phyloP scores from a whole-genome alignment of 2,888 invertebrate genomes.

The Subacronicta megacephala region DNA sequence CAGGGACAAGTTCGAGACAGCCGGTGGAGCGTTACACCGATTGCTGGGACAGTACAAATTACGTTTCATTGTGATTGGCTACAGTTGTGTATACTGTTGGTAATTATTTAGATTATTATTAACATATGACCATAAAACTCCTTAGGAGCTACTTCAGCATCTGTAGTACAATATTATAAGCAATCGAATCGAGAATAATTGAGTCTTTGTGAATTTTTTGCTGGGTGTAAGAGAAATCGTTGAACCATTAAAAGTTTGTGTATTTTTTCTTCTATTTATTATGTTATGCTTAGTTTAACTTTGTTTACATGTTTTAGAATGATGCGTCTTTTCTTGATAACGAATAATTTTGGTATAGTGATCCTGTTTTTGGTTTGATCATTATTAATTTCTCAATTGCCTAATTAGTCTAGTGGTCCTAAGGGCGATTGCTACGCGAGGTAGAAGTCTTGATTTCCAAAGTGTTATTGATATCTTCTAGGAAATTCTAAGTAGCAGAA shows the following conservation, averaged over 20 bases:
- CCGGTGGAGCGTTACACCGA: conserved; percentile 79
- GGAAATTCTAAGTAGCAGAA: no score
- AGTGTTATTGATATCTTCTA: no score
- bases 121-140: conserved; percentile 19
- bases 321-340: background rate
- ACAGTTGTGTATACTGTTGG: conserved; percentile 48
- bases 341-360: no score
- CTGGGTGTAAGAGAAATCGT: conserved; percentile 6
- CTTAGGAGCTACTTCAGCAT: conserved; percentile 7
- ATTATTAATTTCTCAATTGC: no score
- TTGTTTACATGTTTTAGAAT: background rate
- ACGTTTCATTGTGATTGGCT: conserved; percentile 63
- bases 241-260: conserved; percentile 21
- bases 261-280: conserved; percentile 14
- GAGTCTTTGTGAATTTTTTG: background rate
- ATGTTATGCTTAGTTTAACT: conserved; percentile 24
- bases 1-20: conserved; percentile 75
- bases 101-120: conserved; percentile 43
- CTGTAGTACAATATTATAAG: background rate
- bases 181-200: background rate
- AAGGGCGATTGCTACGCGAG: no score
- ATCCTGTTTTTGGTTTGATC: no score
- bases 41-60: conserved; percentile 64
- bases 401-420: no score
- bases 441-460: no score